Base-by-base conservation (phyloP, 2,113 vertebrate genomes). In the Benitochromis conjunctus region DNA sequence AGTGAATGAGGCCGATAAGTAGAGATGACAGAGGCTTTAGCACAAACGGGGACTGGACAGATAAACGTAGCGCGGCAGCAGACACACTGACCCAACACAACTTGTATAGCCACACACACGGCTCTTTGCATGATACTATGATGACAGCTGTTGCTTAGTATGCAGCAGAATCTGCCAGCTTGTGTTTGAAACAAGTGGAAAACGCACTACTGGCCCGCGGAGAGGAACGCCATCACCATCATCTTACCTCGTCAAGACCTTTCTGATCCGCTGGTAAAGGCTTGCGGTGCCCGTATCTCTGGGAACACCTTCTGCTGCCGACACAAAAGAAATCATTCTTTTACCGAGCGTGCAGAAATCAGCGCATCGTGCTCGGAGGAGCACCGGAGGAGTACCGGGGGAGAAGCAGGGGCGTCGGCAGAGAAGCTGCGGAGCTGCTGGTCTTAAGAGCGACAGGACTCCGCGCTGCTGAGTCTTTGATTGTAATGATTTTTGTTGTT, bases 281-380 rank as follows among this genome's bases (percentile, higher is more conserved):
- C 83, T 91, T 34, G 79, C 60, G 19, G n/a, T 92, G n/a, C 80
- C 84, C 38, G 84, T 78, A 7, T 58, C 82, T 77, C 62, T 78
- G n/a, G 92, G 90, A 11, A 54, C 79, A 71, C 85, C 91, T 57
- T 92, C 91, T 82, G 74, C 89, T 12, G 91, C 91, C 69, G 93
- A 91, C 24, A 94, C 84, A 14, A 92, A 89, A 14, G 93, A 89
- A 55, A 92, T 90, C 92, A 92, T 94, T 46, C 38, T 91, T 71
- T 36, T 41, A 38, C 9, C 14, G 64, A 83, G 19, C 3, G 18
- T 43, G 19, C 26, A 9, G 21, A 60, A 51, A 85, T 86, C 88
- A 86, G 87, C 56, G 48, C 91, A 89, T 92, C 51, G 18, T 69
- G 76, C 31, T 64, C 19, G 48, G 71, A 64, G 46, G 26, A 83